Evolutionary conservation across 2,797 vertebrate species (phyloP).

Genomic region (Notolabrus celidotus): DNA sequence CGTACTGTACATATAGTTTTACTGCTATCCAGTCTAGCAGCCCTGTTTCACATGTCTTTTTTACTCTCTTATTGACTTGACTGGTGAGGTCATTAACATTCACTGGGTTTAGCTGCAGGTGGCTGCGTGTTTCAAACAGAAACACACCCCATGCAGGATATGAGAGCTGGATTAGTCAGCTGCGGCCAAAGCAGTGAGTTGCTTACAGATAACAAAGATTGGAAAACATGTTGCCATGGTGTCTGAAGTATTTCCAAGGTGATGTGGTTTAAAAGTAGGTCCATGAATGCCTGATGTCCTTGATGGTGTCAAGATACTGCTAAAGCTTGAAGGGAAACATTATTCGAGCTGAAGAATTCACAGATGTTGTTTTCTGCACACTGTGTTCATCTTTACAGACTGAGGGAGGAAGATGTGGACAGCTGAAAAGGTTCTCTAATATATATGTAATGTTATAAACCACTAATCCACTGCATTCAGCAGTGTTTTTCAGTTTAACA

Average conservation of each 20-base stretch:
- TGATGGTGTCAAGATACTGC: slow-evolving; percentile 68
- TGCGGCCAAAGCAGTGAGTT: slow-evolving; percentile 69
- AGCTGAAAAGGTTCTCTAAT: slow-evolving; percentile 22
- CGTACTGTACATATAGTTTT: background rate
- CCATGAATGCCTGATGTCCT: slow-evolving; percentile 74
- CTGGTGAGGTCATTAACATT: slow-evolving; percentile 51
- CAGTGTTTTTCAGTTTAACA: slow-evolving; percentile 15
- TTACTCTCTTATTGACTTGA: slow-evolving; percentile 36
- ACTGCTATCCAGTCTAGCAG: background rate
- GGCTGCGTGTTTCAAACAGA: slow-evolving; percentile 61
- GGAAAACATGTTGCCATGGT: slow-evolving; percentile 83
- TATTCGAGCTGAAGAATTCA: slow-evolving; percentile 5
- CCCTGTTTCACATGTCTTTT: slow-evolving; percentile 43
- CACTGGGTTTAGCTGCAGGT: slow-evolving; percentile 32
- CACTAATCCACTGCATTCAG: slow-evolving; percentile 16
- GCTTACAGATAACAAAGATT: slow-evolving; percentile 83
- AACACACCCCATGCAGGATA: slow-evolving; percentile 73
- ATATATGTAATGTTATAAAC: slow-evolving; percentile 9
- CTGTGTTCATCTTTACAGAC: slow-evolving; percentile 19
- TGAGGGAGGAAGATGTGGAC: slow-evolving; percentile 10
- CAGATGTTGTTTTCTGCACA: slow-evolving; percentile 13
- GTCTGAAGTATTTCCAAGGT: slow-evolving; percentile 80
- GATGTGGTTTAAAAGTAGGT: slow-evolving; percentile 73
- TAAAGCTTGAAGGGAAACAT: slow-evolving; percentile 49
- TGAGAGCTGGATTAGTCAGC: slow-evolving; percentile 76